Evolutionary conservation across 2,888 invertebrate genomes (phyloP), one percentile per base, ranked within the genome.

Genomic region (Anarsia innoxiella): DNA sequence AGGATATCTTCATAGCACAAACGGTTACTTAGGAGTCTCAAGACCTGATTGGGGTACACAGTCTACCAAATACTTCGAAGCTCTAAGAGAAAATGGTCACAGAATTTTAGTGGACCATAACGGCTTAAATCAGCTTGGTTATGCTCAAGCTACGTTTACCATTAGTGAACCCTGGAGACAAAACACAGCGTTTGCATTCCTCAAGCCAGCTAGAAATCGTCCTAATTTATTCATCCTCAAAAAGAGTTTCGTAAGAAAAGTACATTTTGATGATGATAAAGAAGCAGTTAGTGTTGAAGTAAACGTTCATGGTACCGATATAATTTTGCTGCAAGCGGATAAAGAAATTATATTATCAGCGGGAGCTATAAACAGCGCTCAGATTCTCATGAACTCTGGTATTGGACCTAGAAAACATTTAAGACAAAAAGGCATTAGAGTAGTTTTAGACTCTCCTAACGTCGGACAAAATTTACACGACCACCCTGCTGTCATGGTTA

Each of bases 281-380:
- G 54, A 23, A 39, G 69, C 65, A 0, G 31, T 39, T 2, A 72
- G 65, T 2, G 56, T 72, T 1, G 58, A 69, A 49, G 36, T 67
- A 0, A 59, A 53, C 34, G 42, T 61, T 23, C 29, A 48, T 3
- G 45, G 44, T 33, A 50, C 50, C 3, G 32, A 42, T 14, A 26
- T 56, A 8, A 42, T 55, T 14, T 45, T 23, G 2, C 4, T 70
- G 0, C 45, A 30, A 4, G 59, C 61, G 9, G 50, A 10, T 1
- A 62, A 58, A 35, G 76, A 76, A 55, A 51, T 74, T 0, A 55
- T 76, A 14, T 19, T 76, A 30, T 74, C 72, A n/a, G 68, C 72
- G 4, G 76, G 76, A 1, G 48, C 66, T 8, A 44, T 74, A 1
- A 69, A 60, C 26, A 65, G 58, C 28, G 74, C 76, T 1, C 61